These are phyloP conservation scores for Andrena trimmerana DNA, from an alignment of 2,888 invertebrate species.

Conservation along the genomic window DNA sequence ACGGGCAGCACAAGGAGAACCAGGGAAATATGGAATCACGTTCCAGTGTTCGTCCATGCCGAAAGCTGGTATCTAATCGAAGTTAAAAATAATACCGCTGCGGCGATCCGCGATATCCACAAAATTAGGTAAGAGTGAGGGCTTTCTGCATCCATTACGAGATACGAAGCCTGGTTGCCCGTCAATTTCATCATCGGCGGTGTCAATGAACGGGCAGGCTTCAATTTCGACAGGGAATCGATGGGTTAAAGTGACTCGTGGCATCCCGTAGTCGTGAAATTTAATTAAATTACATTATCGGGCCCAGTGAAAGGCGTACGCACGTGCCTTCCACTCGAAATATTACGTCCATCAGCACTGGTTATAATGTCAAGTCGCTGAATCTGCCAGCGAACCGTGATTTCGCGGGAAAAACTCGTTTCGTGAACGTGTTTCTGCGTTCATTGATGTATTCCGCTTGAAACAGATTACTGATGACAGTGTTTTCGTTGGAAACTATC, in stretches of 20 bases:
- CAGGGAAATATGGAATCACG: no score
- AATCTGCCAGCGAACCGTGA: background rate
- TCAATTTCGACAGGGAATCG: constrained; percentile 17
- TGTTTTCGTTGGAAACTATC: no score
- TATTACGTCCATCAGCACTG: constrained; percentile 10
- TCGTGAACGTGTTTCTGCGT: background rate
- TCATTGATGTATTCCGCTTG: no score
- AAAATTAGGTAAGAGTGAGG: constrained; percentile 4
- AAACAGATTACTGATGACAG: no score
- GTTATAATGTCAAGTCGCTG: constrained; percentile 29
- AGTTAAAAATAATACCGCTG: constrained; percentile 33
- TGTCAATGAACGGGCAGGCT: constrained; percentile 24
- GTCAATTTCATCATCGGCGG: constrained; percentile 27
- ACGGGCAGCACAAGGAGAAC: no score
- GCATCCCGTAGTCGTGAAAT: constrained; percentile 17
- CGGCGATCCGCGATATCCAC: background rate
- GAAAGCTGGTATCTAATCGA: constrained; percentile 34
- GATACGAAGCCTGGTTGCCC: background rate
- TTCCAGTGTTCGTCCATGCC: background rate
- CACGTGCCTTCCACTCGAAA: constrained; percentile 20
- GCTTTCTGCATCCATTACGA: constrained; percentile 13
- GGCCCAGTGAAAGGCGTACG: constrained; percentile 12
- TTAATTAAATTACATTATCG: constrained; percentile 34
- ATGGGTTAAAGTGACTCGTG: background rate
- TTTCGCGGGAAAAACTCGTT: background rate